Evolutionary conservation across 1,140 invertebrate species (phyloP).

Genomic region (Tetranychus cinnabarinus): DNA sequence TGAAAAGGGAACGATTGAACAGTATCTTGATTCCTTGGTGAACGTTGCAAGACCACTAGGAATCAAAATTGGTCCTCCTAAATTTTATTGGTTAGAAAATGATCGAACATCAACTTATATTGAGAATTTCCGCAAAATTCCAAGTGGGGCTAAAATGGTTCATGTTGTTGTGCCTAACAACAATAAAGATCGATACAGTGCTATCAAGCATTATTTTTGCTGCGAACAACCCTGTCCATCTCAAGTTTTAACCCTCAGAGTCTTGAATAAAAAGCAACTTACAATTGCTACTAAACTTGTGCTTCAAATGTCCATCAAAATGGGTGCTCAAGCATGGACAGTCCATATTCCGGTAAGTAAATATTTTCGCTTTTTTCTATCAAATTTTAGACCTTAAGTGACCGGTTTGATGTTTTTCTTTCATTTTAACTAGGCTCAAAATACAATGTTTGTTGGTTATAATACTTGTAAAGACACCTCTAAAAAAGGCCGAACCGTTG

Average conservation of each 20-base stretch:
- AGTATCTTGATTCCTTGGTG: constrained; percentile 17
- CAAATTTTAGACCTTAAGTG: too few relatives aligned
- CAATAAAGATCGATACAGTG: constrained; percentile 32
- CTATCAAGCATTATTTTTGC: constrained; percentile 60
- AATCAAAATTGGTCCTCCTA: constrained; percentile 17
- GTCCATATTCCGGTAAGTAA: too few relatives aligned
- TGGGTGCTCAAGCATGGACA: too few relatives aligned
- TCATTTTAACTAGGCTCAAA: too few relatives aligned
- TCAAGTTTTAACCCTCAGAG: constrained; percentile 43
- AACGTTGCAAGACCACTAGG: constrained; percentile 18
- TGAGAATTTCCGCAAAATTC: not conserved
- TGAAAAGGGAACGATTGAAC: constrained; percentile 21
- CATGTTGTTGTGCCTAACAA: constrained; percentile 40
- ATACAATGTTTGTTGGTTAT: too few relatives aligned
- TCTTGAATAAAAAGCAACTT: constrained; percentile 16
- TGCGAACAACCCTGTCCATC: constrained; percentile 28
- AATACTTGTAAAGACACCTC: too few relatives aligned
- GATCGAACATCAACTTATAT: not conserved
- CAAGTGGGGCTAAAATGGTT: constrained; percentile 17
- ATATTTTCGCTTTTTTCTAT: too few relatives aligned
- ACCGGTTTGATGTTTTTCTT: not conserved
- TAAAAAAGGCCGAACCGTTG: too few relatives aligned
- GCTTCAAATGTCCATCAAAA: too few relatives aligned
- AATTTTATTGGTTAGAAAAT: not conserved
- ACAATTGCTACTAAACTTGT: too few relatives aligned